Evolutionary conservation across 2,888 invertebrate species (phyloP).

Genomic region (Hypercompe scribonia): DNA sequence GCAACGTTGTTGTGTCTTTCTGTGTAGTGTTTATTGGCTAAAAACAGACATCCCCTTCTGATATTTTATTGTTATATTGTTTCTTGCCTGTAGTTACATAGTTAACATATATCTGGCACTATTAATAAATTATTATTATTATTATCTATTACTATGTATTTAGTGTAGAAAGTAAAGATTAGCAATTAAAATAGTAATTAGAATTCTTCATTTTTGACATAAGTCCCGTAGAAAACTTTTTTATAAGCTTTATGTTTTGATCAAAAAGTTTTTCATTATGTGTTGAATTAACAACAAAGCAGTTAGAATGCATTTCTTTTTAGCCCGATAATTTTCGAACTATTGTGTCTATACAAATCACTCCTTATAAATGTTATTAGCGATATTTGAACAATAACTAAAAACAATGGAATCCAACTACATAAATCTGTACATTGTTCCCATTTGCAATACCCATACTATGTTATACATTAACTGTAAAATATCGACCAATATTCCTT

Average conservation of each 20-base stretch:
- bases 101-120: too few species aligned
- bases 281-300: background rate
- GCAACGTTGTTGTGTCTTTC: too few species aligned
- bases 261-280: background rate
- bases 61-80: too few species aligned
- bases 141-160: background rate
- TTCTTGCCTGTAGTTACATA: too few species aligned
- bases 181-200: background rate
- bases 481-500: slow-evolving; percentile 41
- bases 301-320: background rate
- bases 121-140: too few species aligned
- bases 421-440: slow-evolving; percentile 13
- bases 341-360: background rate
- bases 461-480: slow-evolving; percentile 28
- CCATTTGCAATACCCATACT: slow-evolving; percentile 14
- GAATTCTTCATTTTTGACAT: background rate
- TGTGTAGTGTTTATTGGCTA: too few species aligned
- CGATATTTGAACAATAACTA: background rate
- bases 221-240: background rate
- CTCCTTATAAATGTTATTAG: background rate
- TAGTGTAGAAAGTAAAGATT: background rate
- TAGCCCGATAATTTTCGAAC: background rate
- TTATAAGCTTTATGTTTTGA: background rate
- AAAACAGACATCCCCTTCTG: too few species aligned
- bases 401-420: background rate